Base-by-base conservation (phyloP, 2,797 vertebrate genomes). In the Mastacembelus armatus region DNA sequence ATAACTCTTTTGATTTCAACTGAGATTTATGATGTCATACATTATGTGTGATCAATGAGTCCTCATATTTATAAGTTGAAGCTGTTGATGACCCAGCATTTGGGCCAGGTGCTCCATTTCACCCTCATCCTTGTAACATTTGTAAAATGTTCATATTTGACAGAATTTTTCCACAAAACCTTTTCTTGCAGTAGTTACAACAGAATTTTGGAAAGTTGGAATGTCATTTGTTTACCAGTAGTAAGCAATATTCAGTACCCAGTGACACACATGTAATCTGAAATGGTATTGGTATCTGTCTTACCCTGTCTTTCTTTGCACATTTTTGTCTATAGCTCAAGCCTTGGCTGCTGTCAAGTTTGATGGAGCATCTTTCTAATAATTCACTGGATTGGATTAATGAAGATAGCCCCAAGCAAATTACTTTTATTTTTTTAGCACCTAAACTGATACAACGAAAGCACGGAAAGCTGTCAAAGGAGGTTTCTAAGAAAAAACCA, bases 361-460 rank as follows among this genome's bases (percentile, higher is more conserved):
- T 88, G 94, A 95, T 6, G 91, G 93, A 88, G 92, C 93, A 77
- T 94, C 95, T 14, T 96, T 95, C 89, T 96, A 92, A 95, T 66
- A 74, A 59, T 62, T 70, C 42, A 84, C 64, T 48, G 69, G 69
- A 66, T 8, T 29, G 12, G 70, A 51, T n/a, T 50, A 29, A 35
- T 19, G 63, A 58, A 55, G 15, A 64, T n/a, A 24, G n/a, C n/a
- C n/a, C n/a, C n/a, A n/a, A n/a, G n/a, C n/a, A n/a, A 57, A 74
- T 54, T 26, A 63, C 54, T 60, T 76, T 71, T 44, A 38, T 77
- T 77, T 69, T 50, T 64, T 39, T 27, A 36, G 64, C 66, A 79
- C 77, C 56, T 63, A 57, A 78, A 74, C 73, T 49, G 29, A 75
- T 64, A 56, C 38, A 58, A 78, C 36, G 69, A 51, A 60, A 78